Base-by-base conservation (phyloP, 2,113 vertebrate species). In the Heterotilapia buettikoferi region DNA sequence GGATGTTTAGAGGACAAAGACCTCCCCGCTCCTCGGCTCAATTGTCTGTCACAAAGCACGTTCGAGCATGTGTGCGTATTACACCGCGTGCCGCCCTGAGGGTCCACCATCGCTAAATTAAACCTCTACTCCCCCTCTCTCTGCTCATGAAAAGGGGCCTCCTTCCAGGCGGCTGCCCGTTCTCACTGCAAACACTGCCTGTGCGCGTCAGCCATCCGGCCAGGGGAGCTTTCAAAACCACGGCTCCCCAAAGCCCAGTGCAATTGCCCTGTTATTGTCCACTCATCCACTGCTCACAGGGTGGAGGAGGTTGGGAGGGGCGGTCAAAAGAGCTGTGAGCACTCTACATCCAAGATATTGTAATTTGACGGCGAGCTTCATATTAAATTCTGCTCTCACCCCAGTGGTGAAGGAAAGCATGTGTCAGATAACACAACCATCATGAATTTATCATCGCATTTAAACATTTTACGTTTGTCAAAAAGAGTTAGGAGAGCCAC, bases 231-330 rank as follows among this genome's bases (percentile, higher is more conserved):
- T 92, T 94, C 78, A 33, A 83, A 95, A 87, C 83, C 76, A 59
- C 78, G 24, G 18, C 73, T 96, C 96, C 96, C 96, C 66, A 94
- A 97, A 96, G 95, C 97, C 96, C 96, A 96, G 94, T 89, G 94
- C 96, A 97, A 97, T 97, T 97, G 96, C 94, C 95, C 96, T 90
- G 90, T 95, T 96, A 96, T 96, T 97, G 96, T 96, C 95, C 94
- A 96, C 91, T 96, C 95, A 95, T 94, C 93, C 91, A 88, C 92
- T 93, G 91, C 92, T 94, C 92, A 90, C 76, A 84, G 71, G 84
- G 80, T 76, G 90, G 73, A 56, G 80, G 80, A 61, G 36, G 80
- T 57, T 45, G 85, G 89, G 84, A 13, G 47, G 66, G 7, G 12
- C 26, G 5, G 78, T 84, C 57, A 16, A 83, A 61, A 81, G 71